These are phyloP conservation scores for Drosophila eohydei DNA, from an alignment of 2,888 invertebrate species.

Conservation along the genomic window DNA sequence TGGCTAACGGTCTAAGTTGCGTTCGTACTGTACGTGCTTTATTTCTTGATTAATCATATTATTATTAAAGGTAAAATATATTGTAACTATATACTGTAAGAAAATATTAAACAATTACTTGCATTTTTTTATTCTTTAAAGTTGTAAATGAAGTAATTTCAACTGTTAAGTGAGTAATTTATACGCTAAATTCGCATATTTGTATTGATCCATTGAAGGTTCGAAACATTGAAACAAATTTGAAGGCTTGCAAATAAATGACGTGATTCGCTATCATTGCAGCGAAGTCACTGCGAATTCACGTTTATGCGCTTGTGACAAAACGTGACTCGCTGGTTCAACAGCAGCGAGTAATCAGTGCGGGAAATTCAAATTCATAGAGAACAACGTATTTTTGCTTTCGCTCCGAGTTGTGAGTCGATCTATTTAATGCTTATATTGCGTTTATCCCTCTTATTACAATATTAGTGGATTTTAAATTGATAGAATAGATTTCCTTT, in stretches of 20 bases:
- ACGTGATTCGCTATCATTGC: background rate
- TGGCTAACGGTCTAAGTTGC: background rate
- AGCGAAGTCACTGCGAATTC: background rate
- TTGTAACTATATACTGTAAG: background rate
- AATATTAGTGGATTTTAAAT: too few species aligned
- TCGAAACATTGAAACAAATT: too few species aligned
- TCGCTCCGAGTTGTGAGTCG: too few species aligned
- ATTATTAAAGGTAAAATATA: background rate
- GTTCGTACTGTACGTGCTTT: background rate
- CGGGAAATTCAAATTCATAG: background rate
- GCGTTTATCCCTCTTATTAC: too few species aligned
- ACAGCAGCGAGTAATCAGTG: slow-evolving; percentile 2
- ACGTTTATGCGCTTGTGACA: background rate
- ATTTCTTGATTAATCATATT: background rate
- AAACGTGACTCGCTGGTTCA: slow-evolving; percentile 3
- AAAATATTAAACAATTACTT: background rate
- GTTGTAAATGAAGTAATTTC: too few species aligned
- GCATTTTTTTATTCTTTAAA: too few species aligned
- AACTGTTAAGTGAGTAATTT: too few species aligned
- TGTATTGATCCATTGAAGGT: too few species aligned
- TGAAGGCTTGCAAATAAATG: background rate
- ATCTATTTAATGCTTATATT: too few species aligned
- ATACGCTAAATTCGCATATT: too few species aligned
- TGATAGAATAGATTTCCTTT: too few species aligned
- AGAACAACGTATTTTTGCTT: background rate